Conservation (phyloP, 1,140 invertebrate species). For the Brachionus koreanus region DNA sequence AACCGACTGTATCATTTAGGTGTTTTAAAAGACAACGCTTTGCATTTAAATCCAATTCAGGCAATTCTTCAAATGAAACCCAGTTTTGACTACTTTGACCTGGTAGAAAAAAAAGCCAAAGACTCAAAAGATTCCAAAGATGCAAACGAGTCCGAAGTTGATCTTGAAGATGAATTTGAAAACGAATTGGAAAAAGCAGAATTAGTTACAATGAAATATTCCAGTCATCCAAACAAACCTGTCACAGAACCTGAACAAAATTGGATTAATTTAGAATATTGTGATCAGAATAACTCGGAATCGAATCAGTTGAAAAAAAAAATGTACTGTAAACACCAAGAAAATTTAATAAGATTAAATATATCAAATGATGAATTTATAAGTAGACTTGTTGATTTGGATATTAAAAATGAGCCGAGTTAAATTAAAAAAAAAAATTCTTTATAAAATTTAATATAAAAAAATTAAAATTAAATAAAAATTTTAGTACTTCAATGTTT, state of each 20-base stretch:
- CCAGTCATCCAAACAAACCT: neutral
- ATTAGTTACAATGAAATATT: slow-evolving; percentile 34
- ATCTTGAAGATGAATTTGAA: slow-evolving; percentile 12
- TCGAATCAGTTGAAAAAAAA: neutral
- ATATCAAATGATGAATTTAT: slow-evolving; percentile 34
- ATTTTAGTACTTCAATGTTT: neutral
- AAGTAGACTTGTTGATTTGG: slow-evolving; percentile 1
- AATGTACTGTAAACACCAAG: neutral
- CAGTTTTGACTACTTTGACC: slow-evolving; percentile 42
- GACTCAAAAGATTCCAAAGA: neutral
- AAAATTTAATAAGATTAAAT: neutral
- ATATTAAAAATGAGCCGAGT: neutral
- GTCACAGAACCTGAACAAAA: neutral
- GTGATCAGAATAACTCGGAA: neutral
- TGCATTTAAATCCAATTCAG: slow-evolving; percentile 31
- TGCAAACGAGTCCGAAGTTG: neutral
- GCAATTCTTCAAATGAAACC: slow-evolving; percentile 42
- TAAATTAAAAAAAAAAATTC: neutral
- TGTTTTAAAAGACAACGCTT: neutral
- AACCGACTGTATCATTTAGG: slow-evolving; percentile 43
- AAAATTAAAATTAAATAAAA: neutral
- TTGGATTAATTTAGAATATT: slow-evolving; percentile 25
- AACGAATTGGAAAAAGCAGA: slow-evolving; percentile 39
- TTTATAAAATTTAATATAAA: too few species aligned
- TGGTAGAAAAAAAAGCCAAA: slow-evolving; percentile 17